Conservation (phyloP, 2,888 invertebrate genomes). For the Lissocephala sabroskyi region DNA sequence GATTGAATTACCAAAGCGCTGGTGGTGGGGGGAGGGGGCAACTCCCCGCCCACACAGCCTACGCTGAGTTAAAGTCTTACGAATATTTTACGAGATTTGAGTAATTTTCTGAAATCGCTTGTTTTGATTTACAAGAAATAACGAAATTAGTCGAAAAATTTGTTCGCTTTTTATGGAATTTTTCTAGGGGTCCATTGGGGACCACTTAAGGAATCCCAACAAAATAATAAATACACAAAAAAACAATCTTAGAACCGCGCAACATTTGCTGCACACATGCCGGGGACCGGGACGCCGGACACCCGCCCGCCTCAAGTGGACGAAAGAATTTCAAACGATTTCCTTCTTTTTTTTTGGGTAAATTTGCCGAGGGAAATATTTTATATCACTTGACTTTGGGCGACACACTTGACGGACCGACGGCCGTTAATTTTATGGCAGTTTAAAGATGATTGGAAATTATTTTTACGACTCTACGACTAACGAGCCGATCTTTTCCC, state of each 20-base stretch:
- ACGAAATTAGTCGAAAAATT: too few relatives aligned
- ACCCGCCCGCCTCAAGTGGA: constrained; percentile 46
- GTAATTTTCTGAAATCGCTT: too few relatives aligned
- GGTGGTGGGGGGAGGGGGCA: too few relatives aligned
- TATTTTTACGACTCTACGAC: constrained; percentile 48
- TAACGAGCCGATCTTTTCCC: constrained; percentile 34
- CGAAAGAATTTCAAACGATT: constrained; percentile 45
- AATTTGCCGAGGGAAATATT: constrained; percentile 33
- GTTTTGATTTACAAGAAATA: too few relatives aligned
- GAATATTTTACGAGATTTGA: too few relatives aligned
- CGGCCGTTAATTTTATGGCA: constrained; percentile 60
- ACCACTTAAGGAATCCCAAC: constrained; percentile 21
- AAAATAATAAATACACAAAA: constrained; percentile 10
- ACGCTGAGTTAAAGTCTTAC: too few relatives aligned
- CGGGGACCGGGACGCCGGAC: not conserved
- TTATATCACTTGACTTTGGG: constrained; percentile 54
- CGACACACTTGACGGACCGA: constrained; percentile 27
- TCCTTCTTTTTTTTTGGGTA: constrained; percentile 21
- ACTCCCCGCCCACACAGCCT: too few relatives aligned
- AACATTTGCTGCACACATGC: constrained; percentile 62
- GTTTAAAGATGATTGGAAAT: constrained; percentile 64
- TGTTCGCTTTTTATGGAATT: too few relatives aligned
- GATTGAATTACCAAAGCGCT: constrained; percentile 47
- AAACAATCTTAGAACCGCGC: constrained; percentile 27
- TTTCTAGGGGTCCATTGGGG: too few relatives aligned